Percentiles rank a stretch among this genome's conserved stretches.
phyloP scores from a whole-genome alignment of 1,140 invertebrate genomes.

The Augochlora pura region DNA sequence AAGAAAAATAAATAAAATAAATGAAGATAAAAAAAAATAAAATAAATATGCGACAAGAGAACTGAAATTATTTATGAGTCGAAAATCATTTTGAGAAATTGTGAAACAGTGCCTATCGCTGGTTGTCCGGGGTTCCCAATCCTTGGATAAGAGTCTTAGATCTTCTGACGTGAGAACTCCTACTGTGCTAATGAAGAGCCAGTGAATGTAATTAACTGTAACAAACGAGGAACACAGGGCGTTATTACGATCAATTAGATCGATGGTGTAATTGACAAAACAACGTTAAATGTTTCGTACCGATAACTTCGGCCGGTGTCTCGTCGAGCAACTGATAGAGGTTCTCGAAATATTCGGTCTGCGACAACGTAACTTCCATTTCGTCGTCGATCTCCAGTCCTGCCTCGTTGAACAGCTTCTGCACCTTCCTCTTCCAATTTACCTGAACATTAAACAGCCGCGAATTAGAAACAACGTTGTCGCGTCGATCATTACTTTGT shows the following conservation, averaged over 20 bases:
- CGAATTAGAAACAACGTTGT: too few species aligned
- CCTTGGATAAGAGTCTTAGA: accelerated
- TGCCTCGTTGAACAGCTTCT: conserved; percentile 27
- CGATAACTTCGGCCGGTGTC: conserved; percentile 7
- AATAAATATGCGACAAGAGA: too few species aligned
- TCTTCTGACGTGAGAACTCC: too few species aligned
- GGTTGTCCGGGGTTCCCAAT: accelerated
- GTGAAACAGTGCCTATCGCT: too few species aligned
- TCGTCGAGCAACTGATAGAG: not conserved
- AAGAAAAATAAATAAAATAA: too few species aligned
- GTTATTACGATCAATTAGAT: not conserved
- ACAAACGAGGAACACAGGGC: not conserved
- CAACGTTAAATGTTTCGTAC: not conserved
- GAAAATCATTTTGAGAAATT: too few species aligned
- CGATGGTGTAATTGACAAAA: too few species aligned
- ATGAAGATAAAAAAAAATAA: too few species aligned
- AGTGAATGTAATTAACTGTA: conserved; percentile 34
- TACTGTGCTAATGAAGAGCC: not conserved
- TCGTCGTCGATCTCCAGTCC: conserved; percentile 12
- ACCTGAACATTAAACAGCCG: not conserved
- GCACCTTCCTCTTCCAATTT: conserved; percentile 25
- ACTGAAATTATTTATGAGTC: too few species aligned
- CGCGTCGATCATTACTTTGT: too few species aligned
- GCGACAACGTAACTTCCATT: not conserved
- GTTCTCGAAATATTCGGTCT: not conserved